Evolutionary conservation across 1,140 invertebrate species (phyloP), one percentile per base, ranked within the genome.

Genomic region (Ditylenchus dipsaci): DNA sequence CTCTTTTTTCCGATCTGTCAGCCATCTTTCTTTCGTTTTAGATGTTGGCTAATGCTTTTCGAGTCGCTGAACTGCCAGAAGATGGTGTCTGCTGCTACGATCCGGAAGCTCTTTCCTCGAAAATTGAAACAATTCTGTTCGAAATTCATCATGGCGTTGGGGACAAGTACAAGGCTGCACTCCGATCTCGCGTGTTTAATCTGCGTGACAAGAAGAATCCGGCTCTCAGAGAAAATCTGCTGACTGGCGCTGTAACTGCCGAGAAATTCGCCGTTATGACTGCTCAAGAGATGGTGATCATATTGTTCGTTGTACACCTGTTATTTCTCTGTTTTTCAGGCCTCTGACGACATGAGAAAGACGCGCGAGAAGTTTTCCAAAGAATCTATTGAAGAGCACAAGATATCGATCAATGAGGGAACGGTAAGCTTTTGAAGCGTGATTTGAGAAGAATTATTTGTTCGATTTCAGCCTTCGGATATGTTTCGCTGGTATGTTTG

Each of bases 371-470:
- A 91, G 84, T 95, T 97, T 80, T 91, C 92, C 96, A 53, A 98
- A 85, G 93, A 98, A 86, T 90, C 93, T 0, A 99, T 99, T 75
- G 90, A 97, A 84, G 95, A 98, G 85, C 92, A 95, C 73, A 96
- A 99, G 85, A 88, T 99, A 82, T 88, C 89, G 1, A 89, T 92
- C 17, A 90, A 91, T 77, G 90, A 83, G 65, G 87, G 73, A 43
- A 60, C 49, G n/a, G 33, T 38, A 29, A 5, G 33, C 3, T 38
- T 38, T 38, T 11, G 3, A 5, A 38, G 11, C 3, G 33, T 38
- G n/a, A n/a, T n/a, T 11, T 38, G 33, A 38, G 33, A 38, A 38
- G 11, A 38, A 11, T 38, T 38, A 11, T 11, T 11, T 5, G 11
- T 11, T 1, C 9, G 11, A 11, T 38, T 38, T 38, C 11, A 38